phyloP scores from a whole-genome alignment of 2,113 vertebrate genomes.

The Calidris pygmaea region DNA sequence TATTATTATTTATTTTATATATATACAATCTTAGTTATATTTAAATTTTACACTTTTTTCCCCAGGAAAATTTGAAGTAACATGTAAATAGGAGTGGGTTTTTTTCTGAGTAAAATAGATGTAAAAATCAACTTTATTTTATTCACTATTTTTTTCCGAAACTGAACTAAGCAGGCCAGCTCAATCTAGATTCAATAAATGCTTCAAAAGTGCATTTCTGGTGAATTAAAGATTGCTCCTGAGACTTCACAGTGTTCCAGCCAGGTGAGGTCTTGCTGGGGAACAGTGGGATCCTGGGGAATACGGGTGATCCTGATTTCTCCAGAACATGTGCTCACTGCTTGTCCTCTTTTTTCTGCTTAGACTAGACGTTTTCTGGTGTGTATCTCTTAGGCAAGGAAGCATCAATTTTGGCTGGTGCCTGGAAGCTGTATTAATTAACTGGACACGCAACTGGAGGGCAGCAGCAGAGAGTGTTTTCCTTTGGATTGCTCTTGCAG shows the following conservation, averaged over 20 bases:
- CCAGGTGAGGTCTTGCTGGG: neutral
- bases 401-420: neutral
- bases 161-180: neutral
- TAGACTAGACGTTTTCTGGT: neutral
- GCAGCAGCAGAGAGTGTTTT: neutral
- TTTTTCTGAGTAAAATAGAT: neutral
- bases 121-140: neutral
- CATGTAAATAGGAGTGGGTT: neutral
- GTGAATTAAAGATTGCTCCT: neutral
- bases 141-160: neutral
- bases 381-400: neutral
- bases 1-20: neutral
- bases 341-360: neutral
- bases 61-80: neutral
- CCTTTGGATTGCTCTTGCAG: neutral
- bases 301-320: neutral
- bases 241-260: neutral
- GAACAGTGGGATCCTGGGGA: neutral
- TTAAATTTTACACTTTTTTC: neutral
- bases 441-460: accelerated
- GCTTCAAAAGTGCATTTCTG: neutral
- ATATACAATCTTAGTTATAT: neutral
- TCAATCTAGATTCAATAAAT: neutral
- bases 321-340: neutral
- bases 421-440: neutral